Base-by-base conservation (phyloP, 1,140 invertebrate genomes). In the Bicyclus anynana region DNA sequence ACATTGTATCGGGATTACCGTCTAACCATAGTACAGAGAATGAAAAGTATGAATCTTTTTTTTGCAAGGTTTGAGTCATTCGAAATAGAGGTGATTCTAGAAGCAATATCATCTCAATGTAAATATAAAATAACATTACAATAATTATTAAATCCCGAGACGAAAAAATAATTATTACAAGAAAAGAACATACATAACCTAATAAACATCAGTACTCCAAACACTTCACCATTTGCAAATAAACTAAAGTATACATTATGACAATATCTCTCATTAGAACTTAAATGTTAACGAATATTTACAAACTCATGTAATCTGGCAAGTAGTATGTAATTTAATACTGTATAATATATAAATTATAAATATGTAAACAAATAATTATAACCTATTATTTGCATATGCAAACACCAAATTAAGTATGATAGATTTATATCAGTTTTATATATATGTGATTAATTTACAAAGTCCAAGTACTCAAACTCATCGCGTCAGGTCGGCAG, bases 281-380 rank as follows among this genome's bases (percentile, higher is more conserved):
- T 58, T 69, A 69, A 33, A 33, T 13, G 50, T 50, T 50, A 42
- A 56, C 18, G 35, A 50, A 53, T 64, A 75, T 77, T 64, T 72
- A 79, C 72, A 77, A 67, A 68, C 72, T 70, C 74, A 76, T 69
- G 57, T 62, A 63, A 80, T 80, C 79, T 85, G 84, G 84, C 84
- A 87, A 87, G 82, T 81, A 70, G 73, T 74, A 72, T 68, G 23
- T 23, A 23, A 23, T 70, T 62, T 85, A 85, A 87, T 85, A 85
- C 82, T 87, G 82, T 77, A 81, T n/a, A n/a, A n/a, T n/a, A n/a
- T 81, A 81, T 75, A 84, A 80, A 82, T 76, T 72, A 80, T 73
- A 74, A 68, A 71, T 76, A 72, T 70, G 50, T 54, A 70, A 72
- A 73, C 55, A 57, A 46, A 59, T 59, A 66, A 64, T 67, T 56